These are phyloP conservation scores for Drosophila nr. perissopoda DNA, from an alignment of 2,888 invertebrate species.

Conservation along the genomic window DNA sequence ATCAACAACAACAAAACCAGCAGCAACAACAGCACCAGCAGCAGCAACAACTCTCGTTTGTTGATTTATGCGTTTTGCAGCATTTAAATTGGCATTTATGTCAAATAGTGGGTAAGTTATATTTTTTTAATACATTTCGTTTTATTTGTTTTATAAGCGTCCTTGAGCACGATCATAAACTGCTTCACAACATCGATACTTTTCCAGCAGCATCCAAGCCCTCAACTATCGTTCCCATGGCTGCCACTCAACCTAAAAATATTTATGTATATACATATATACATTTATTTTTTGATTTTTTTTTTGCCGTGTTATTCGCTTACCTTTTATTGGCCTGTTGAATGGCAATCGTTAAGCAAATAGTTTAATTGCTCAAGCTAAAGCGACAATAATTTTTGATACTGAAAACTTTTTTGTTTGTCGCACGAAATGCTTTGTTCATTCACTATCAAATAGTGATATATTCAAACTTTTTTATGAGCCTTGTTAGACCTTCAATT, in stretches of 20 bases:
- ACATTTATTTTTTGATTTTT: not conserved
- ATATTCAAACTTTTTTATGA: constrained; percentile 11
- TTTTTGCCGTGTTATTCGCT: constrained; percentile 5
- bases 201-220: constrained; percentile 68
- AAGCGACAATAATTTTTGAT: constrained; percentile 25
- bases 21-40: constrained; percentile 13
- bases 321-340: constrained; percentile 42
- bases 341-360: constrained; percentile 42
- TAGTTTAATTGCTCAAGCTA: constrained; percentile 46
- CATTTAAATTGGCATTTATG: constrained; percentile 82
- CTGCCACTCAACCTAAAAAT: constrained; percentile 41
- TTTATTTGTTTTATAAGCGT: constrained; percentile 77
- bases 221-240: constrained; percentile 66
- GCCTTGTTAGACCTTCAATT: constrained; percentile 4
- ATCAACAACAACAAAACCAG: constrained; percentile 20
- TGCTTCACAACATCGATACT: constrained; percentile 67
- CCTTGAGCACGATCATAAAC: constrained; percentile 66
- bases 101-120: constrained; percentile 76
- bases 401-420: constrained; percentile 22
- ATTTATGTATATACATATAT: not conserved
- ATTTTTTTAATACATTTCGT: constrained; percentile 79
- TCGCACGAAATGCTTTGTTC: constrained; percentile 10
- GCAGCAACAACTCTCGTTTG: constrained; percentile 38
- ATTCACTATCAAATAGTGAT: constrained; percentile 1
- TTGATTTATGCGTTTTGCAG: constrained; percentile 82